Evolutionary conservation across 2,888 invertebrate genomes (phyloP).

Genomic region (Pogonocherus hispidulus): DNA sequence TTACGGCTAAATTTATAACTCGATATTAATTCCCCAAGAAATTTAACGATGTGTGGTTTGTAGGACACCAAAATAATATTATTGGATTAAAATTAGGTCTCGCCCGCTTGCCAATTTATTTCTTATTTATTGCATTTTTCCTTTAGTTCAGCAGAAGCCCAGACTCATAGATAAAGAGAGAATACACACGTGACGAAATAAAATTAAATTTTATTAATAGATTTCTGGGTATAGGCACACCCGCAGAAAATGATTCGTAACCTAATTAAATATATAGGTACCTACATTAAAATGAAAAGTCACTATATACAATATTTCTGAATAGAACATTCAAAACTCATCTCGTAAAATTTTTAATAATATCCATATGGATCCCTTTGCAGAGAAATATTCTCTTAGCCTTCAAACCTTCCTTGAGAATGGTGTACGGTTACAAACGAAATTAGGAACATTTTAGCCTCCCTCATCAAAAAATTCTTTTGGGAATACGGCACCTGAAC

Average conservation of each 20-base stretch:
- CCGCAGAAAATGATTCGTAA: background rate
- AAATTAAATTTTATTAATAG: background rate
- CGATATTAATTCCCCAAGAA: constrained; percentile 2
- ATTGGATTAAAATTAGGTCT: constrained; percentile 20
- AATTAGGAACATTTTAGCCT: too few species aligned
- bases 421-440: too few species aligned
- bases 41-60: constrained; percentile 19
- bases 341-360: too few species aligned
- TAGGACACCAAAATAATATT: constrained; percentile 25
- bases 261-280: too few species aligned
- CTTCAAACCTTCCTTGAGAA: too few species aligned
- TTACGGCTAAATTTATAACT: background rate
- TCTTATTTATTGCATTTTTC: constrained; percentile 19
- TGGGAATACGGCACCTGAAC: too few species aligned
- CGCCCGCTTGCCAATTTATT: constrained; percentile 28
- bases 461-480: too few species aligned
- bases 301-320: too few species aligned
- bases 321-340: too few species aligned
- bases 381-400: too few species aligned
- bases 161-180: background rate
- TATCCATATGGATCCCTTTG: too few species aligned
- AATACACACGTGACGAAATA: background rate
- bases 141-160: background rate
- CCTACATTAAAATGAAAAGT: too few species aligned
- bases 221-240: background rate